phyloP scores from a whole-genome alignment of 2,113 vertebrate genomes.

The Zosterops hypoxanthus region DNA sequence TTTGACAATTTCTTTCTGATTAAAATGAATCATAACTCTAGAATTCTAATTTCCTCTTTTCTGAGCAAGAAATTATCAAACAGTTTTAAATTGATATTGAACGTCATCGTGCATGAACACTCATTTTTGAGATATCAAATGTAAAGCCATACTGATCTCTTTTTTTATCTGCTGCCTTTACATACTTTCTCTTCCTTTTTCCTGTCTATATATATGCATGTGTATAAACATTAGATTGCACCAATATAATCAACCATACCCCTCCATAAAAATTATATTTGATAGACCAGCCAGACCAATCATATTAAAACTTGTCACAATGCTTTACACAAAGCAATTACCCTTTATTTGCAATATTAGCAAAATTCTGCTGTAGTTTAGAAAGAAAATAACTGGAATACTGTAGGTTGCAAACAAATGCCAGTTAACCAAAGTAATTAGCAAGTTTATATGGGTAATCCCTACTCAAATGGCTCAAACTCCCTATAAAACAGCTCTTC shows the following conservation, averaged over 20 bases:
- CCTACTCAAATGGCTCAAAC: neutral
- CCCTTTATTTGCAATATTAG: neutral
- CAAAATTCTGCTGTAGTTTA: neutral
- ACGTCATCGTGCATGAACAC: neutral
- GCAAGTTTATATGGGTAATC: neutral
- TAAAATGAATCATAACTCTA: conserved; percentile 86
- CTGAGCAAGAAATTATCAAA: conserved; percentile 76
- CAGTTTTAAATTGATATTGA: conserved; percentile 59
- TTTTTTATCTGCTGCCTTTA: neutral
- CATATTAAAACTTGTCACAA: neutral
- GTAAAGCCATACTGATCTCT: conserved; percentile 7
- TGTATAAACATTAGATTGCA: neutral
- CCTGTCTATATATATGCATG: neutral
- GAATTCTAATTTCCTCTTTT: conserved; percentile 81
- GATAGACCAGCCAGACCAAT: neutral
- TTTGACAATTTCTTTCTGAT: conserved; percentile 85
- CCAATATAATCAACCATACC: neutral
- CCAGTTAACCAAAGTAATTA: neutral
- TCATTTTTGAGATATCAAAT: neutral
- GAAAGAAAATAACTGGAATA: neutral
- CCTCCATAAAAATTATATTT: neutral
- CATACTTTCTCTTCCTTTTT: neutral
- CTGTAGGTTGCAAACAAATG: neutral
- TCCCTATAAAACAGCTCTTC: neutral
- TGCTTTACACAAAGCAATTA: neutral